Conservation (phyloP, 92 coral and sea anemone genomes). For the Parazoanthus darwini region DNA sequence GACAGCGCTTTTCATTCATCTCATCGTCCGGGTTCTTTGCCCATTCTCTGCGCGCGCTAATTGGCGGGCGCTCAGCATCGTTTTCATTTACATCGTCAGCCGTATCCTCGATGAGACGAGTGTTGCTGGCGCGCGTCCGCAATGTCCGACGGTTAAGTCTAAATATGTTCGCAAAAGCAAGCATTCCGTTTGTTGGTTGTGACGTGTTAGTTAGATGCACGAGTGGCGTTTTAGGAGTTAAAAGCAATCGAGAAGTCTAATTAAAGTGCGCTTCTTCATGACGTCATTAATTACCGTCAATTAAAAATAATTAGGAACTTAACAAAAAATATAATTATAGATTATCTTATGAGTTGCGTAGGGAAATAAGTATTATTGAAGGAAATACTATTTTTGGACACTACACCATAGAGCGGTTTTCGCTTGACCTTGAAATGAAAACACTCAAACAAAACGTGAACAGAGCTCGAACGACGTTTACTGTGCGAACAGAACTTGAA, state of each 20-base stretch:
- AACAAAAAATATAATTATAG: too few relatives aligned
- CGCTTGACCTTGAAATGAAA: too few relatives aligned
- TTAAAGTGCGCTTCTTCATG: neutral
- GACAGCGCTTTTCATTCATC: neutral
- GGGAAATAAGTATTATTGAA: too few relatives aligned
- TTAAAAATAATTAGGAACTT: neutral
- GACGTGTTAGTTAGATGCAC: neutral
- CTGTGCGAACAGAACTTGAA: too few relatives aligned
- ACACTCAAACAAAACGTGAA: too few relatives aligned
- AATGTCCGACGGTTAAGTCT: neutral
- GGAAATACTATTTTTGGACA: too few relatives aligned
- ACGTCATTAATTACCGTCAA: conserved; percentile 1
- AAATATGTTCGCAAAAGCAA: neutral
- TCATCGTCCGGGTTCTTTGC: conserved; percentile 34
- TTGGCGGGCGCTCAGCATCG: conserved; percentile 17
- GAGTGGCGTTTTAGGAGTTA: neutral
- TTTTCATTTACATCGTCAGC: neutral
- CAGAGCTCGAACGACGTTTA: too few relatives aligned
- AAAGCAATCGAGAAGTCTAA: neutral
- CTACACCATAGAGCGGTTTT: too few relatives aligned
- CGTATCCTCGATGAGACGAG: neutral
- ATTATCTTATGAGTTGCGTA: too few relatives aligned
- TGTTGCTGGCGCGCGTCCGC: neutral
- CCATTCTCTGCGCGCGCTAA: conserved; percentile 24
- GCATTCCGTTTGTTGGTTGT: neutral